Evolutionary conservation across 2,113 vertebrate species (phyloP).

Genomic region (Equus przewalskii): DNA sequence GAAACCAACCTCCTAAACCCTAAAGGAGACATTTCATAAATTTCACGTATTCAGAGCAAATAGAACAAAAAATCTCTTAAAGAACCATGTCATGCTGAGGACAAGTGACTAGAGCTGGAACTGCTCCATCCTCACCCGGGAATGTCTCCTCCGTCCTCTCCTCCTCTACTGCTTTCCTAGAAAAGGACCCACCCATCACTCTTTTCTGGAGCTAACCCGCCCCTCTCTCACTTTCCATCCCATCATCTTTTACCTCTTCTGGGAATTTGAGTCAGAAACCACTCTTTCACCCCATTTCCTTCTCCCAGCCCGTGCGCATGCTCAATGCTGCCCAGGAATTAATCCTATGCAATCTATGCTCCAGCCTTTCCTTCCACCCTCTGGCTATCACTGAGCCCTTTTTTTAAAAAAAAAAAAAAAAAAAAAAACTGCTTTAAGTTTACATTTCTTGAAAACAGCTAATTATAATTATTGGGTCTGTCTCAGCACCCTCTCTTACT

Average conservation of each 20-base stretch:
- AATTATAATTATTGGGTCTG: background rate
- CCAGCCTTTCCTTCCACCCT: too few relatives aligned
- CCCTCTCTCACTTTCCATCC: background rate
- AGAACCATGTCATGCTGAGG: background rate
- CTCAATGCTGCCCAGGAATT: background rate
- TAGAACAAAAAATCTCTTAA: background rate
- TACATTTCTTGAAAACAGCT: background rate
- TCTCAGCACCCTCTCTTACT: background rate
- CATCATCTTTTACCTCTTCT: background rate
- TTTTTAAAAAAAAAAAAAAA: background rate
- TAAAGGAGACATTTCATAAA: background rate
- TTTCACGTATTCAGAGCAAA: background rate
- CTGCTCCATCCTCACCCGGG: background rate
- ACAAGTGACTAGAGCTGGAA: background rate
- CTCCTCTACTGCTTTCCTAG: background rate
- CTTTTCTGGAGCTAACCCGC: background rate
- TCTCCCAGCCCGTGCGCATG: background rate
- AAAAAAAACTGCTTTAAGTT: background rate
- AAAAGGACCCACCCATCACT: background rate
- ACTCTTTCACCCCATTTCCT: background rate
- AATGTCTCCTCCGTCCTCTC: background rate
- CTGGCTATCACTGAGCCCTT: background rate
- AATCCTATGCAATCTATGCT: background rate
- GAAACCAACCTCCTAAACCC: background rate
- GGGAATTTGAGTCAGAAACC: background rate